Evolutionary conservation across 2,888 invertebrate genomes (phyloP), one percentile per base, ranked within the genome.

Genomic region (Dolichopus griseipennis): DNA sequence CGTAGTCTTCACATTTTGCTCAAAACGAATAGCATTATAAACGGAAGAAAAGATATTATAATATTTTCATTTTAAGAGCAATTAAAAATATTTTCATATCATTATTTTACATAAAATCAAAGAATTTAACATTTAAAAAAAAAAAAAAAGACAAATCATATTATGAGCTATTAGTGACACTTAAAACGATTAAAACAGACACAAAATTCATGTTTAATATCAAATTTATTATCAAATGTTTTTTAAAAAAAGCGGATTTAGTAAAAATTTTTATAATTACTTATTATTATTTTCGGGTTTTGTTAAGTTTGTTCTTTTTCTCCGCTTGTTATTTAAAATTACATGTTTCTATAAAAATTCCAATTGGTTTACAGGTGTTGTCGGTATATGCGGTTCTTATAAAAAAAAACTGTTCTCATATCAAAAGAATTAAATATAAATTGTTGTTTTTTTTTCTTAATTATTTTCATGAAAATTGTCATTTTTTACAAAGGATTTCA

Each of bases 331-430:
- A 3, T 27, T 27, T 63, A 27, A 63, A 2, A 27, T 63, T 63
- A 22, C 27, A 63, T 27, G 63, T 10, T 63, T 12, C 63, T 21
- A 20, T 18, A 12, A 61, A 21, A 6, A 20, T 21, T 20, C 7
- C 61, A 20, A 1, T 61, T 27, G 18, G 12, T 63, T 63, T 63
- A 63, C 63, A 63, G 63, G 63, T 63, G 63, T 63, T 63, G 27
- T 22, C 63, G 63, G 63, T 27, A n/a, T n/a, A n/a, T n/a, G 10
- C 27, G 10, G 27, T 63, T 63, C 15, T 27, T 62, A 15, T 63
- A 63, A 63, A 63, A 22, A n/a, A 9, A 61, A 61, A 9, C 20
- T 61, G 1, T 20, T 61, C 37, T 37, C 37, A 37, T 37, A 37
- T 61, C 20, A 62, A 22, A 62, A 9, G 9, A 22, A 12, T 63